Evolutionary conservation across 1,140 invertebrate species (phyloP), one percentile per base, ranked within the genome.

Genomic region (Drosophila mojavensis): DNA sequence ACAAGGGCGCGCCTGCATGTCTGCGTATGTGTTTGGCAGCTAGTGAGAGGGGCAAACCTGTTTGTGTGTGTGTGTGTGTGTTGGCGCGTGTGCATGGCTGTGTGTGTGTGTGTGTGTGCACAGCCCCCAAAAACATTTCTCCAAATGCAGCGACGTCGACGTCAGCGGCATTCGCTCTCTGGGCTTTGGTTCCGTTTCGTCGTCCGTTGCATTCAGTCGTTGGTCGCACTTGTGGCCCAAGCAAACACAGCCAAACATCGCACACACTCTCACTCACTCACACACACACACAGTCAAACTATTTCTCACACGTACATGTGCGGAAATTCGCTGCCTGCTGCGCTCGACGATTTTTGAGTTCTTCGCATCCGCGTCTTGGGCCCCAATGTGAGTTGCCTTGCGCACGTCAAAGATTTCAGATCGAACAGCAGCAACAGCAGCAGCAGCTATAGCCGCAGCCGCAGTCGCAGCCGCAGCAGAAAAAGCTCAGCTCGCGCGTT

Each of bases 371-470:
- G 83, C 84, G 83, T 88, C 83, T 88, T 88, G 83, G 64, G 72
- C 45, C 64, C 82, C 82, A 86, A 86, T 73, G 66, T 79, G 82
- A 86, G 82, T 86, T 86, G 82, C 83, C 82, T 88, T 86, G 83
- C 85, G 83, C 84, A 86, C 78, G 83, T 73, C 83, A 86, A 86
- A 86, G 82, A 88, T 86, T 86, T 86, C 82, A 86, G 83, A 86
- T 86, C 83, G 83, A 83, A 66, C 78, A 81, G 54, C 81, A 84
- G 63, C 51, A 67, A 63, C 71, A 72, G 56, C 78, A 81, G 53
- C 81, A 84, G 63, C 51, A 67, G 66, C 71, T 0, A 24, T 59
- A 61, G 65, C 36, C 30, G 41, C 51, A 53, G 56, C 39, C 50
- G 54, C 55, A 71, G 54, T 24, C n/a, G 33, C 56, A 59, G 62